Evolutionary conservation across 2,797 vertebrate genomes (phyloP).

Genomic region (Alcedo quadribrachys): DNA sequence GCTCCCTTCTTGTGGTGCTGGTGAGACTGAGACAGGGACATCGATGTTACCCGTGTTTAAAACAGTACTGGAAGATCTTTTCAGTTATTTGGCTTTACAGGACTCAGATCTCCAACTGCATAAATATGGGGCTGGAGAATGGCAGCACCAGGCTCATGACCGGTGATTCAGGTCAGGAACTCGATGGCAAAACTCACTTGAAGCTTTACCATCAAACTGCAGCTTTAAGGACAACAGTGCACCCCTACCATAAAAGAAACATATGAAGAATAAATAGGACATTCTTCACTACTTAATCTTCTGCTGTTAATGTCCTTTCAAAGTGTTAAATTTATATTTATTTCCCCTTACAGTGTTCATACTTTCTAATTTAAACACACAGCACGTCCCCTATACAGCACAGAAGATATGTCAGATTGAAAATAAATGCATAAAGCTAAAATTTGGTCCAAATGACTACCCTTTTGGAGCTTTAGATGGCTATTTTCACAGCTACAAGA

Average conservation of each 20-base stretch:
- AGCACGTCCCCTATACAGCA: neutral
- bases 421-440: neutral
- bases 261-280: neutral
- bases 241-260: neutral
- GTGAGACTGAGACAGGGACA: neutral
- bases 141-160: neutral
- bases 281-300: neutral
- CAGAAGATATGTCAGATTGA: neutral
- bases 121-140: neutral
- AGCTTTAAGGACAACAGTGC: neutral
- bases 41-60: rapidly evolving
- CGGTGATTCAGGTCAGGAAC: neutral
- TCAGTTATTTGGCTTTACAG: neutral
- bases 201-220: neutral
- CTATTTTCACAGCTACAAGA: neutral
- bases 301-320: neutral
- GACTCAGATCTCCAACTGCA: neutral
- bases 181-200: neutral
- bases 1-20: neutral
- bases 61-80: neutral
- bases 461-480: neutral
- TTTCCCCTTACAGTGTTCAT: neutral
- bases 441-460: neutral
- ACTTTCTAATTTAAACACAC: neutral
- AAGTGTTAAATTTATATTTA: neutral